Percentiles rank a stretch among this genome's conserved stretches.
Evolutionary conservation across 2,888 invertebrate species (phyloP).

Genomic region (Tetanocera ferruginea): DNA sequence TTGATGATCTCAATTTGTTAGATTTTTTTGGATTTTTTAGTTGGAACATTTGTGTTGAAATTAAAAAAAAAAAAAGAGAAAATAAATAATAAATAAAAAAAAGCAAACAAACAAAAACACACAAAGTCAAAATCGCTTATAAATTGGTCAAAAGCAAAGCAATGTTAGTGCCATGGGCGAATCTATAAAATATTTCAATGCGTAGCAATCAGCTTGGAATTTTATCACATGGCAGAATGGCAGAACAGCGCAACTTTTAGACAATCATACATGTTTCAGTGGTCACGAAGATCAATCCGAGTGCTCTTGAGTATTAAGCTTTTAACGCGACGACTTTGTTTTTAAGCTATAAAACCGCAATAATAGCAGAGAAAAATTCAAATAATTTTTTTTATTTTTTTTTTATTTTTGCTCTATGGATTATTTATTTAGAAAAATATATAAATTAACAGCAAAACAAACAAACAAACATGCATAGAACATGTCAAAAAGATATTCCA

Average conservation of each 20-base stretch:
- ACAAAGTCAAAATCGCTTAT: not conserved
- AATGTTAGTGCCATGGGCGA: not conserved
- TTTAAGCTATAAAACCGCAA: not conserved
- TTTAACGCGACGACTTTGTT: not conserved
- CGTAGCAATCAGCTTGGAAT: slow-evolving; percentile 15
- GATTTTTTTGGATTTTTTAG: not conserved
- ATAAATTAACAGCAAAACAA: not conserved
- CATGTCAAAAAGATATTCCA: too few species aligned
- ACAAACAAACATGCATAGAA: not conserved
- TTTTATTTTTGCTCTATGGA: not conserved
- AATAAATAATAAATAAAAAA: not conserved
- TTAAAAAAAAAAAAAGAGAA: not conserved
- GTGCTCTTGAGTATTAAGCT: not conserved
- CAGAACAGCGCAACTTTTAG: not conserved
- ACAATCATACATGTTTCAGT: not conserved
- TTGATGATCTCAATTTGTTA: not conserved
- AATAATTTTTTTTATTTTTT: not conserved
- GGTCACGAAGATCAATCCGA: not conserved
- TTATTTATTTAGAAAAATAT: not conserved
- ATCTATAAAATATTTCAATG: slow-evolving; percentile 4
- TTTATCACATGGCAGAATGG: not conserved
- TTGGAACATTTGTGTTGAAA: slow-evolving; percentile 3
- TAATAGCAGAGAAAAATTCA: not conserved
- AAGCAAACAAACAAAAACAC: not conserved
- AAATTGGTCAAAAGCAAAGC: not conserved